A percentile compares a stretch with the other conserved stretches of the same genome.
Conservation (phyloP, 2,888 invertebrate species). For the Gibbula magus region DNA sequence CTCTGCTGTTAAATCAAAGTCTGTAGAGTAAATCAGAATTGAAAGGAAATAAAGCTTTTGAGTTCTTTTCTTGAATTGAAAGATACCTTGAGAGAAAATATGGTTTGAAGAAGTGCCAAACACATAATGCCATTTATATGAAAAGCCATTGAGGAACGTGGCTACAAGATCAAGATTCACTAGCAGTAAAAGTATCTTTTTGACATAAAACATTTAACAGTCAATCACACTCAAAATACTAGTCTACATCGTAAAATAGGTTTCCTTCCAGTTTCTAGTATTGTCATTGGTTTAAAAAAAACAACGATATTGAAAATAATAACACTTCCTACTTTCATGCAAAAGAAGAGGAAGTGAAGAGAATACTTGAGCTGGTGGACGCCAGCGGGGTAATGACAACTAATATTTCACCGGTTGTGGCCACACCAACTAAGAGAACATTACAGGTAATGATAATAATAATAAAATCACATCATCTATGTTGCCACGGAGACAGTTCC, state of each 20-base stretch:
- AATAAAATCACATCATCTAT: slow-evolving; percentile 4
- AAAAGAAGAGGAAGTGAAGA: not conserved
- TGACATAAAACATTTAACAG: not conserved
- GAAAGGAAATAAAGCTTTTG: too few species aligned
- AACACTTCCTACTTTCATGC: not conserved
- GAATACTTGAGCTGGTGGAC: not conserved
- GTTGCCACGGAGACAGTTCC: slow-evolving; percentile 3
- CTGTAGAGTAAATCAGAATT: too few species aligned
- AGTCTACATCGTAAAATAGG: not conserved
- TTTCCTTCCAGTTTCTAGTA: not conserved
- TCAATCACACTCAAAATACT: not conserved
- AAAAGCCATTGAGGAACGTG: too few species aligned
- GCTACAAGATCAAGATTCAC: too few species aligned
- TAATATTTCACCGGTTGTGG: slow-evolving; percentile 9
- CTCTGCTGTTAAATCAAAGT: too few species aligned
- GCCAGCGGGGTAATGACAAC: not conserved
- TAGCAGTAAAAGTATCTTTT: not conserved
- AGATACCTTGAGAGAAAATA: too few species aligned
- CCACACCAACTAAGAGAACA: not conserved
- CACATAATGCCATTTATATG: too few species aligned
- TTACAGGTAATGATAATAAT: not conserved
- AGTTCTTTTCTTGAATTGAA: too few species aligned
- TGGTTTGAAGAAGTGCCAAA: too few species aligned
- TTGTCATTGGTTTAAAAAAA: not conserved
- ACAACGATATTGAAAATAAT: slow-evolving; percentile 3